Evolutionary conservation across 2,797 vertebrate genomes (phyloP), one percentile per base, ranked within the genome.

Genomic region (Pelodytes ibericus): DNA sequence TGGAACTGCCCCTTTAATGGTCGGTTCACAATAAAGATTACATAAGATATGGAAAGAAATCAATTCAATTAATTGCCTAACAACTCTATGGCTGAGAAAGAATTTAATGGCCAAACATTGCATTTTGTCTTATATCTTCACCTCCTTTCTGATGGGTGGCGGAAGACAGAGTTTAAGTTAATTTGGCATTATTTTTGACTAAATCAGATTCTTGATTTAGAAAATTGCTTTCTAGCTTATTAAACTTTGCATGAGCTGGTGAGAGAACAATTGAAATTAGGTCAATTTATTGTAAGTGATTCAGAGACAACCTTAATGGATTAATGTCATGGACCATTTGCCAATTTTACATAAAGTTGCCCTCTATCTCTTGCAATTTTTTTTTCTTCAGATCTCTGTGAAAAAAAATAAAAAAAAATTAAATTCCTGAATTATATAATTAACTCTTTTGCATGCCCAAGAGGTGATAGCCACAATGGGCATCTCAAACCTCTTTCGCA

Each of bases 261-360:
- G 56, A 20, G 33, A 56, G 41, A 51, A 67, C 39, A 30, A 30
- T 49, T 59, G 22, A 25, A 60, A 61, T 53, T 68, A 61, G 64
- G 73, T 60, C 73, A 75, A 75, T 75, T 75, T 68, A 75, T 75
- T 75, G 56, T 39, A 49, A 66, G 57, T 60, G 39, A 75, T 75
- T 75, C 56, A 26, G 56, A 33, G 49, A 75, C 20, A 27, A 44
- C 58, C 31, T 74, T 68, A 75, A 75, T 68, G 64, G 73, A 68
- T 59, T 74, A 59, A 68, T 36, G 73, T 75, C 64, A 75, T 75
- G 57, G 56, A 22, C 64, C 64, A 75, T 75, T 75, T 75, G 49
- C 64, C 65, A 68, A 75, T 75, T 69, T 75, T 75, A 62, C 60
- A 66, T 61, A 18, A 39, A 61, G 56, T 39, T 75, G 33, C 41